Percentiles rank a stretch among this genome's conserved stretches.
Conservation (phyloP, 30 jellyfish, hydroid and myxozoan species). For the Cassiopea xamachana region DNA sequence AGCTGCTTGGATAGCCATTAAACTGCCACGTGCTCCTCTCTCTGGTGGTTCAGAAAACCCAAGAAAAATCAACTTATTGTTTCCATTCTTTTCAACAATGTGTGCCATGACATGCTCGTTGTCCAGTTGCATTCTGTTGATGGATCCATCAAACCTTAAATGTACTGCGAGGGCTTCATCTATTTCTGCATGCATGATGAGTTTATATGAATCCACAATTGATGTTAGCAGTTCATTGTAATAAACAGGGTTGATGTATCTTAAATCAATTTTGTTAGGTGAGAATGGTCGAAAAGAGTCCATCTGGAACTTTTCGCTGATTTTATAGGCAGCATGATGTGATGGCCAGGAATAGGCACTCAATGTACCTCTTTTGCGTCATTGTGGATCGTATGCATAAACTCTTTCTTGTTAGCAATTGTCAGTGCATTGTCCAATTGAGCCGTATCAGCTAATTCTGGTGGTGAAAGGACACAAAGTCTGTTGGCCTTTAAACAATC, state of each 20-base stretch:
- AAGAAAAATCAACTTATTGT: background rate
- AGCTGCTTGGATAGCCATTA: background rate
- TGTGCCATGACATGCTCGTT: slow-evolving; percentile 38
- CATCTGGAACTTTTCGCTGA: slow-evolving; percentile 13
- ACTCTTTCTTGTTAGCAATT: slow-evolving; percentile 20
- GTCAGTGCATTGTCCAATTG: slow-evolving; percentile 24
- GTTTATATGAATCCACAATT: background rate
- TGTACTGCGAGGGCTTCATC: background rate
- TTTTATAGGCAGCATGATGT: slow-evolving; percentile 3
- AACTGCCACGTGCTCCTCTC: background rate
- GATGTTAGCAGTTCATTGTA: background rate
- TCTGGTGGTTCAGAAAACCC: background rate
- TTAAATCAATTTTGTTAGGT: background rate
- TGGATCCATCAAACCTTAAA: slow-evolving; percentile 18
- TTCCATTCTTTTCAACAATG: slow-evolving; percentile 22
- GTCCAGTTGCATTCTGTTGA: slow-evolving; percentile 12
- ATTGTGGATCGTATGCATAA: background rate
- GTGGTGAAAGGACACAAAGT: slow-evolving; percentile 25
- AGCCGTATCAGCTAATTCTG: slow-evolving; percentile 24
- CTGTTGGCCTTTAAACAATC: slow-evolving; percentile 32
- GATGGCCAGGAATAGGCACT: slow-evolving; percentile 34
- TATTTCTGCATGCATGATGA: slow-evolving; percentile 4
- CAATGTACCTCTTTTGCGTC: slow-evolving; percentile 32
- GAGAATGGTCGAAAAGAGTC: slow-evolving; percentile 24
- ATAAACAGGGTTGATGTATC: slow-evolving; percentile 16